Base-by-base conservation (phyloP, 2,888 invertebrate genomes). In the Parascotia fuliginaria region DNA sequence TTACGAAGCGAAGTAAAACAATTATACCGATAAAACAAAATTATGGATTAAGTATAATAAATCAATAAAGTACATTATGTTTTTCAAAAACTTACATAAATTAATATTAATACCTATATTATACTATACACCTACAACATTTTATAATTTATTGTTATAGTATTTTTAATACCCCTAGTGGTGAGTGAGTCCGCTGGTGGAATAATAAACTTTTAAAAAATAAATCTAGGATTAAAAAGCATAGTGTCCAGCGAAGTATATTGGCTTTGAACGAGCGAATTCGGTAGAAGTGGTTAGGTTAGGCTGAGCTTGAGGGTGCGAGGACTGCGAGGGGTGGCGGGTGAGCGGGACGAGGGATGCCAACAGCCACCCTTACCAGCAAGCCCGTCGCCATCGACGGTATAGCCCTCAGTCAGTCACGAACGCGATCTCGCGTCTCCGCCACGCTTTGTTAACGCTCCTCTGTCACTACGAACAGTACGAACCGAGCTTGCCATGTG, bases 401-500 rank as follows among this genome's bases (percentile, higher is more conserved):
- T 57, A 54, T 53, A 44, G 54, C 57, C 55, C 46, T 69, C 81
- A 84, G 84, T 83, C 71, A 63, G 84, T 83, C 71, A 63, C 65
- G 63, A 68, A 57, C 62, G 74, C 65, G 73, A 61, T 51, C 63
- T 52, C 60, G 72, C 66, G 68, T 39, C 46, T 44, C 36, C 12
- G 42, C 41, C 60, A 57, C 75, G 75, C 55, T 63, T 41, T 31
- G 40, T 27, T 42, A 37, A 32, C 54, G 43, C 43, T 55, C 37
- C 38, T 33, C 39, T 32, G 55, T 43, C 24, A 29, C 43, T 37
- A 58, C 61, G 68, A 48, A 58, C 66, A 71, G 69, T 37, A 58
- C 61, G 68, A 48, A 58, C 66, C 71, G 69, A 66, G 74, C 73
- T 70, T 77, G 80, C 77, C 60, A 85, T 84, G 83, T 70, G 71